phyloP scores from a whole-genome alignment of 2,113 vertebrate species.

The Pampusana beccarii region DNA sequence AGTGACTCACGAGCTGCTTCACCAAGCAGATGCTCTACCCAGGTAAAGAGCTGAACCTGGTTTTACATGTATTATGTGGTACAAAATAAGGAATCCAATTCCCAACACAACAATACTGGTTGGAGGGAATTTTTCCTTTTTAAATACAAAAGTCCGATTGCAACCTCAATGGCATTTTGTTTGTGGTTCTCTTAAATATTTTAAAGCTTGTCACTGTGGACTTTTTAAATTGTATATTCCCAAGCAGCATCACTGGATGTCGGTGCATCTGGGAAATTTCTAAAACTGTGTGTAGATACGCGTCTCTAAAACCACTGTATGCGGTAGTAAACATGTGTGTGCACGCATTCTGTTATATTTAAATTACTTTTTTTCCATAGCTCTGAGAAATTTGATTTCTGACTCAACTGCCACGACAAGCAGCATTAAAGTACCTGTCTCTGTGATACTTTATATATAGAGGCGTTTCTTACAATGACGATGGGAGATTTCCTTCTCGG shows the following conservation, averaged over 20 bases:
- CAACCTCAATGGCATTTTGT: background rate
- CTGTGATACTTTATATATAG: rapidly evolving
- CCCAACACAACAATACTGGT: background rate
- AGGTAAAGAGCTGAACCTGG: background rate
- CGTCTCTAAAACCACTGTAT: rapidly evolving
- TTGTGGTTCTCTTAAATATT: background rate
- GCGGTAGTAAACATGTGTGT: rapidly evolving
- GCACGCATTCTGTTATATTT: background rate
- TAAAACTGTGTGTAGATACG: background rate
- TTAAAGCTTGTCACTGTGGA: background rate
- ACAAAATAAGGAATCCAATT: background rate
- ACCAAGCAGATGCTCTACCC: background rate
- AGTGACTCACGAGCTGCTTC: background rate
- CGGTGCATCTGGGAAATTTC: background rate
- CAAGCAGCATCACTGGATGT: background rate
- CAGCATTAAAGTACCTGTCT: background rate
- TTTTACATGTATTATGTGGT: background rate
- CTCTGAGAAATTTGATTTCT: background rate
- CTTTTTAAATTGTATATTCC: background rate
- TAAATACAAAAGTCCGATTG: background rate
- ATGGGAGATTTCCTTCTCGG: rapidly evolving
- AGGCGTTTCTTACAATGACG: rapidly evolving
- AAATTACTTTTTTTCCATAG: background rate
- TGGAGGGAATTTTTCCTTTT: background rate
- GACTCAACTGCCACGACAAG: background rate